Evolutionary conservation across 1,140 invertebrate genomes (phyloP).

Genomic region (Temnothorax curvispinosus): DNA sequence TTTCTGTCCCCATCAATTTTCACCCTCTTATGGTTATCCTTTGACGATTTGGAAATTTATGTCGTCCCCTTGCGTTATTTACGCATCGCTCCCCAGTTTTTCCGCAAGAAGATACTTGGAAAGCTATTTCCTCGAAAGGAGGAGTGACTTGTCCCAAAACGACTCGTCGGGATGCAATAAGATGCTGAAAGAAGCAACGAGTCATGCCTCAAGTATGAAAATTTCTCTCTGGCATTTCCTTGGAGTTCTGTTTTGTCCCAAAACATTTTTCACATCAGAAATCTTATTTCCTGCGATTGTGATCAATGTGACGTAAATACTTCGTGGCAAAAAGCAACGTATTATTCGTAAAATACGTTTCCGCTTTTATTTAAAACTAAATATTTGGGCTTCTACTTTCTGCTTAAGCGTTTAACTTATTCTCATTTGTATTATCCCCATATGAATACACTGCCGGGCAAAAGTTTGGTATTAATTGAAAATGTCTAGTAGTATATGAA

Average conservation of each 20-base stretch:
- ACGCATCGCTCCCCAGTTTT: slow-evolving; percentile 21
- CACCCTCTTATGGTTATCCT: slow-evolving; percentile 48
- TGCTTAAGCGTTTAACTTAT: neutral
- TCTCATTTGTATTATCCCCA: neutral
- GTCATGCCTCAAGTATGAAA: slow-evolving; percentile 51
- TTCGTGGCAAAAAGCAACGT: neutral
- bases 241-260: neutral
- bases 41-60: slow-evolving; percentile 62
- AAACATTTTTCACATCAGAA: slow-evolving; percentile 23
- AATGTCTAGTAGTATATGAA: neutral
- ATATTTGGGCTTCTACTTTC: neutral
- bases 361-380: neutral
- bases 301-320: slow-evolving; percentile 12
- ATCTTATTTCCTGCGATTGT: neutral
- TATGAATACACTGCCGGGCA: neutral
- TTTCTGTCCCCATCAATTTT: slow-evolving; percentile 34
- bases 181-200: slow-evolving; percentile 46
- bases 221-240: slow-evolving; percentile 63
- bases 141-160: slow-evolving; percentile 65
- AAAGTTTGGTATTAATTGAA: neutral
- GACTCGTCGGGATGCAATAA: slow-evolving; percentile 72
- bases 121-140: slow-evolving; percentile 51
- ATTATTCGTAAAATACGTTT: neutral
- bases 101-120: slow-evolving; percentile 19
- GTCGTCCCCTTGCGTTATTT: slow-evolving; percentile 45